These are phyloP conservation scores for Ormia ochracea DNA, from an alignment of 2,888 invertebrate species.

Conservation along the genomic window DNA sequence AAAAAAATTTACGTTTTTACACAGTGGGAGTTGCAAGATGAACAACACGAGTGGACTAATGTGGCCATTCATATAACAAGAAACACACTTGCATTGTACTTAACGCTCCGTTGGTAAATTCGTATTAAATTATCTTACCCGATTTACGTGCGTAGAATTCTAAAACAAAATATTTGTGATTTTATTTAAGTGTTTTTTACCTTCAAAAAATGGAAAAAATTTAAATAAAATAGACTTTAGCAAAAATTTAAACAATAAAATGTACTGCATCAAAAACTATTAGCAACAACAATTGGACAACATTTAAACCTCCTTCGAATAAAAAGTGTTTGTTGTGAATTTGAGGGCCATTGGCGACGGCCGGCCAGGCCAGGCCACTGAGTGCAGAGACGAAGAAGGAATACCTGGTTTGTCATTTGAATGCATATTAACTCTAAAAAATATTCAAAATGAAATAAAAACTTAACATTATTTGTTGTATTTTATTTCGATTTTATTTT, in stretches of 20 bases:
- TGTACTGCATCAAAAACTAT: background rate
- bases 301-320: constrained; percentile 18
- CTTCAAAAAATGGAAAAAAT: constrained; percentile 41
- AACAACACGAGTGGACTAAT: constrained; percentile 9
- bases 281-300: constrained; percentile 35
- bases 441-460: no score
- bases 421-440: constrained; percentile 17
- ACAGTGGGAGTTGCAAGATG: background rate
- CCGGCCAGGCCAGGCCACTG: no score
- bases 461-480: constrained; percentile 4
- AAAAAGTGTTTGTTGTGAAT: constrained; percentile 22
- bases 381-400: constrained; percentile 2
- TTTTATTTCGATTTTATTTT: background rate
- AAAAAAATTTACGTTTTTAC: no score
- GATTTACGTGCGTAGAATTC: constrained; percentile 70
- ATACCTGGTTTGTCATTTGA: constrained; percentile 31
- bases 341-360: constrained; percentile 36
- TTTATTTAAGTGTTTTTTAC: constrained; percentile 27
- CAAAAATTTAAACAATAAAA: constrained; percentile 10
- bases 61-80: constrained; percentile 32
- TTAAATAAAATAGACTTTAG: background rate
- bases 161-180: constrained; percentile 47
- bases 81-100: background rate
- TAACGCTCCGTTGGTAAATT: background rate
- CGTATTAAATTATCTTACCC: constrained; percentile 66